Evolutionary conservation across 2,888 invertebrate species (phyloP).

Genomic region (Microplitis manilae): DNA sequence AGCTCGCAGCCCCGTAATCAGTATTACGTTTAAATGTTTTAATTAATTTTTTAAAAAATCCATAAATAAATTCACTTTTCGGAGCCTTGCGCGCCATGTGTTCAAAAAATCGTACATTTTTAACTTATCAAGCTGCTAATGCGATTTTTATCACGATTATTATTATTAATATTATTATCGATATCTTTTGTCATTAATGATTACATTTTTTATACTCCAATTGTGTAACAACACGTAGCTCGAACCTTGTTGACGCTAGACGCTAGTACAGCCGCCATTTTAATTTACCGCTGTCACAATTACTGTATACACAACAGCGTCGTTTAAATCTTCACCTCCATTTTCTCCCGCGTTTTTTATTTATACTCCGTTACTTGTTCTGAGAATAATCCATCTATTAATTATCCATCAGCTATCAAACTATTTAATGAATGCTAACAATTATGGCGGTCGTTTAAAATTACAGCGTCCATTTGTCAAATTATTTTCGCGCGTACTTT

Average conservation of each 20-base stretch:
- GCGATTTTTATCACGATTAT: not conserved
- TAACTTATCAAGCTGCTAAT: too few relatives aligned
- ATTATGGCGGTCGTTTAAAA: not conserved
- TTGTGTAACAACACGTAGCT: not conserved
- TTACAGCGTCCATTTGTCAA: constrained; percentile 28
- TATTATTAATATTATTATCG: not conserved
- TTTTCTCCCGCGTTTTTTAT: constrained; percentile 26
- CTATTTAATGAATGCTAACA: not conserved
- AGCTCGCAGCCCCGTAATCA: constrained; percentile 19
- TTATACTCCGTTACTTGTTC: not conserved
- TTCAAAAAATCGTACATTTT: too few relatives aligned
- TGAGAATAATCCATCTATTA: constrained; percentile 12
- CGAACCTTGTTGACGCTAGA: not conserved
- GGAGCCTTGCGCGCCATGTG: too few relatives aligned
- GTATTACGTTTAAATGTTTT: not conserved
- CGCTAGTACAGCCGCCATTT: constrained; percentile 7
- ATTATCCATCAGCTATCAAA: not conserved
- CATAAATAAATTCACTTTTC: too few relatives aligned
- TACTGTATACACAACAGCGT: not conserved
- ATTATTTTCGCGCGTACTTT: constrained; percentile 24
- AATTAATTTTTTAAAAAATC: not conserved
- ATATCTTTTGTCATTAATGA: not conserved
- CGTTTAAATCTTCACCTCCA: not conserved
- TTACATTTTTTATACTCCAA: not conserved
- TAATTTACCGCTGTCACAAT: constrained; percentile 14